Base-by-base conservation (phyloP, 2,888 invertebrate genomes). In the Ophion ventricosus region DNA sequence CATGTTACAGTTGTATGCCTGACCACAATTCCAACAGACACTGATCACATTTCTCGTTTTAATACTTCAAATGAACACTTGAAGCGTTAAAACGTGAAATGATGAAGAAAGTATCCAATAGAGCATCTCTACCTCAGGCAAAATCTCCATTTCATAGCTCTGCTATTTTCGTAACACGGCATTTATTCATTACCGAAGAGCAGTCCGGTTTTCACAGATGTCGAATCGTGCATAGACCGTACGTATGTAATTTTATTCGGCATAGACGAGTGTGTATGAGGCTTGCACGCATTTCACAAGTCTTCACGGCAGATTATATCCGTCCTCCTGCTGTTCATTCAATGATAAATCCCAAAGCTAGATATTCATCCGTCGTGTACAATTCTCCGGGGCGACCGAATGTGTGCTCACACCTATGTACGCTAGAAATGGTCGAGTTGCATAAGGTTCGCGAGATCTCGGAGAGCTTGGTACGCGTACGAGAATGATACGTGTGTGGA, bases 401-500 rank as follows among this genome's bases (percentile, higher is more conserved):
- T 59, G 29, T 69, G 66, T 67, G n/a, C 40, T n/a, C 17, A 25
- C 3, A 63, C 49, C 49, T 74, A 63, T 26, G 7, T 49, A 40
- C 8, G 23, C 25, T n/a, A 25, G 49, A 23, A 64, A 35, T 64
- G 14, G 54, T 56, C 23, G 17, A 10, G 49, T 29, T 74, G 17
- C 1, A 43, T 54, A 54, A 56, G 54, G 29, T 29, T 8, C 1
- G n/a, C 56, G 64, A 3, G 29, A 56, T 54, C 75, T 35, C 29
- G 20, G 75, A 56, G 56, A 75, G 75, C 64, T 75, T 75, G 29
- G 64, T 43, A 43, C 5, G 29, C 54, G 49, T 20, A 26, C 43
- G 69, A 59, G 77, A 69, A 69, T 69, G 76, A 56, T 61, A 57
- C 54, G 69, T 77, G 69, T 61, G 35, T 78, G 20, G 54, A 49